These are phyloP conservation scores for Anhinga anhinga DNA, from an alignment of 2,113 vertebrate genomes.

Conservation along the genomic window DNA sequence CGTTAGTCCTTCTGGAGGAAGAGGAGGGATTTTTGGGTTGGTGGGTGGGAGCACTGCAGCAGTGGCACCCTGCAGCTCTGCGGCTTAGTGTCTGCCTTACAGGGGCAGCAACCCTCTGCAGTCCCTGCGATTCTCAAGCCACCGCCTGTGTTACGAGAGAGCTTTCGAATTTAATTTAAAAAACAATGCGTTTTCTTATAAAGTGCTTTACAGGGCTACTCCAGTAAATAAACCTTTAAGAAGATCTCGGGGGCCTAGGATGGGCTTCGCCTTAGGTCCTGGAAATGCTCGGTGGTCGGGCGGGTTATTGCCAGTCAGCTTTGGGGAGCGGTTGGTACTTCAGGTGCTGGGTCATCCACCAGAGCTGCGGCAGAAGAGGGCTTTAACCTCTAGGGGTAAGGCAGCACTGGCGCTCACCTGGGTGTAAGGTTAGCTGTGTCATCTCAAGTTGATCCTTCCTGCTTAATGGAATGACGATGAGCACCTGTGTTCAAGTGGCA, in stretches of 20 bases:
- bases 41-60: not conserved
- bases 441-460: not conserved
- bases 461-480: rapidly evolving
- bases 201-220: not conserved
- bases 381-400: not conserved
- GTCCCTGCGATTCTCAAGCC: not conserved
- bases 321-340: not conserved
- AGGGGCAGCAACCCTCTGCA: not conserved
- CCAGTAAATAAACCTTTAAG: not conserved
- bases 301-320: not conserved
- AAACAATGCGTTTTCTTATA: rapidly evolving
- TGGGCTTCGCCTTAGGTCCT: rapidly evolving
- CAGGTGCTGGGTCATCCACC: not conserved
- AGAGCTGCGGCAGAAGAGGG: not conserved
- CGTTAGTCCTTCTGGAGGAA: not conserved
- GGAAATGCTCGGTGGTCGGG: too few relatives aligned
- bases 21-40: not conserved
- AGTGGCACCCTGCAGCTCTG: not conserved
- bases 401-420: rapidly evolving
- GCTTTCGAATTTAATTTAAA: not conserved
- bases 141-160: rapidly evolving
- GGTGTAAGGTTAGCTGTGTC: not conserved
- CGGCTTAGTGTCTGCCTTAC: not conserved
- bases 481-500: not conserved
- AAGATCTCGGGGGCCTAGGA: not conserved